Evolutionary conservation across 2,113 vertebrate genomes (phyloP), one percentile per base, ranked within the genome.

Genomic region (Mungos mungo): DNA sequence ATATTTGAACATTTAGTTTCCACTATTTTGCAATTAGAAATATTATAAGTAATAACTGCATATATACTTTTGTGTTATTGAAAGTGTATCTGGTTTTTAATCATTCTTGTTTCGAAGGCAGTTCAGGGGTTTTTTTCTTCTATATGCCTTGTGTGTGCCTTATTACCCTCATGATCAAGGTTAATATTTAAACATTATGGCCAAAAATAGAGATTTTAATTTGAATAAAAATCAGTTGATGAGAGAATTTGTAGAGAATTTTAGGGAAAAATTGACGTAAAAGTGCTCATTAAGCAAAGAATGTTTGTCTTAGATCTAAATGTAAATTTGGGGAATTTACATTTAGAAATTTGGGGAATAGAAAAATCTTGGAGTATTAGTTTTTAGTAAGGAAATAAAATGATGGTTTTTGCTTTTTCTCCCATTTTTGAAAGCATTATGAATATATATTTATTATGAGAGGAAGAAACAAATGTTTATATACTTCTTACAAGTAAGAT

Each of bases 321-420:
- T 85, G 14, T 96, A 80, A 79, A 72, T 60, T 81, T 77, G 21
- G 13, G 33, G 63, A 41, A 79, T 57, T 54, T 54, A 54, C 52
- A 54, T 16, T 54, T 54, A 54, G 52, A 80, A 79, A 72, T 60
- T 81, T 77, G 21, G 13, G 33, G 63, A 41, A 79, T 60, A 69
- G 50, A 77, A 71, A 29, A 60, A 45, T 80, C 52, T 65, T 85
- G 16, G 16, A 80, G 45, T 65, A 92, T 81, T 54, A 87, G n/a
- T 72, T 95, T 86, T 81, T 54, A 87, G n/a, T 72, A 72, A 95
- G 89, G 27, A 81, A 80, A 81, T 87, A 72, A 72, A 92, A 52
- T 63, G 50, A 79, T 90, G 12, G 9, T 7, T n/a, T 85, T 95
- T 69, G 9, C 29, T 60, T 83, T 84, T 77, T 76, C 21, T 80